Percentiles rank a stretch among this genome's conserved stretches.
Evolutionary conservation across 1,140 invertebrate species (phyloP).

Genomic region (Tribolium castaneum): DNA sequence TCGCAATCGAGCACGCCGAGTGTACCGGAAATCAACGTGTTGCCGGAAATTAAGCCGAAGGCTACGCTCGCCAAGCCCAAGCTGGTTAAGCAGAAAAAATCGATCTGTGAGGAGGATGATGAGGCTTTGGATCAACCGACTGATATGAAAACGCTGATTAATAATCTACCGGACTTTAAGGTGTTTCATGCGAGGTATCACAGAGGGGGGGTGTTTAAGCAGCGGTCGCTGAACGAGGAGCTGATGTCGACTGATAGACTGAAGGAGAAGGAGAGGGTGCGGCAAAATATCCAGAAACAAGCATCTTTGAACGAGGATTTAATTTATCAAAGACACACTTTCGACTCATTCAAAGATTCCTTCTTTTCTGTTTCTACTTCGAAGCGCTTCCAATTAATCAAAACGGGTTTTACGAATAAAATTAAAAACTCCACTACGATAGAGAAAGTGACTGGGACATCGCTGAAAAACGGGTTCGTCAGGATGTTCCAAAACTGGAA

Average conservation of each 20-base stretch:
- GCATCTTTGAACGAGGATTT: constrained; percentile 89
- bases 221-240: constrained; percentile 90
- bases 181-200: constrained; percentile 32
- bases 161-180: constrained; percentile 72
- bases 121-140: constrained; percentile 73
- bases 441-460: constrained; percentile 78
- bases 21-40: constrained; percentile 63
- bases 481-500: constrained; percentile 63
- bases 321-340: constrained; percentile 77
- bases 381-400: constrained; percentile 85
- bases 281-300: constrained; percentile 88
- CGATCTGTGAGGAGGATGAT: constrained; percentile 76
- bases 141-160: constrained; percentile 72
- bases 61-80: constrained; percentile 69
- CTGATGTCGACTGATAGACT: constrained; percentile 85
- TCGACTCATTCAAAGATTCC: constrained; percentile 79
- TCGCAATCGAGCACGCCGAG: constrained; percentile 81
- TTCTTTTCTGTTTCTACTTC: constrained; percentile 79
- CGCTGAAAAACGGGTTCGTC: constrained; percentile 59
- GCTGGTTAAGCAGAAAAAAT: constrained; percentile 84
- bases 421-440: constrained; percentile 84
- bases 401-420: constrained; percentile 78
- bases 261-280: constrained; percentile 84
- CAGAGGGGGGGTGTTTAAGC: constrained; percentile 79
- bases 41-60: constrained; percentile 35